Evolutionary conservation across 2,888 invertebrate species (phyloP), one percentile per base, ranked within the genome.

Genomic region (Melipona bicolor): DNA sequence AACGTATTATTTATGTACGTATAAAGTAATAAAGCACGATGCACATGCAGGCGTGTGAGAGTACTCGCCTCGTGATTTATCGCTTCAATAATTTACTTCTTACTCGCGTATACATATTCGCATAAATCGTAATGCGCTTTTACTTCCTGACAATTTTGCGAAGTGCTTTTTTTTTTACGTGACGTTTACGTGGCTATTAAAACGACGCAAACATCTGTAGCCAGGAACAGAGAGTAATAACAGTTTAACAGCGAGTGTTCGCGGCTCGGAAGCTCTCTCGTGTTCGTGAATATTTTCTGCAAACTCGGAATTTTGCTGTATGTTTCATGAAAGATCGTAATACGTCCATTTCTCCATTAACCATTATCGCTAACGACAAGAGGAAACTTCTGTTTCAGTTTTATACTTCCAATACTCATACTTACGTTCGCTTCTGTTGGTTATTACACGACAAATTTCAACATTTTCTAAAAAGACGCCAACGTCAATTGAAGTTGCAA

Each of bases 131-230:
- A 50, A 64, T 21, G 36, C 15, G 32, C 19, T 21, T 43, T 13
- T 13, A n/a, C 13, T 65, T 52, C 64, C 24, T 56, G 79, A 56
- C 69, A 78, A 79, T 78, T 80, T 69, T 52, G 61, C 67, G 5
- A 52, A 71, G 67, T 81, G 70, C n/a, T 11, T 43, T 43, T 43
- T 43, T 79, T 79, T 69, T 68, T 79, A 72, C 43, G 67, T 52
- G 43, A 9, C 72, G 65, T 68, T 68, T 79, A 50, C 49, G 43
- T 9, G 11, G 62, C 32, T 27, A 50, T 36, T 68, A 59, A 59
- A 81, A 67, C 68, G 21, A 36, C n/a, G 24, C 71, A 72, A 70
- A 70, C 70, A 75, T 52, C 54, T 54, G 24, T 50, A 50, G 69
- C 32, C 52, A 64, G 54, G 64, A 77, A 77, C 27, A 21, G 75